Evolutionary conservation across 2,113 vertebrate genomes (phyloP), one percentile per base, ranked within the genome.

Genomic region (Carassius carassius): DNA sequence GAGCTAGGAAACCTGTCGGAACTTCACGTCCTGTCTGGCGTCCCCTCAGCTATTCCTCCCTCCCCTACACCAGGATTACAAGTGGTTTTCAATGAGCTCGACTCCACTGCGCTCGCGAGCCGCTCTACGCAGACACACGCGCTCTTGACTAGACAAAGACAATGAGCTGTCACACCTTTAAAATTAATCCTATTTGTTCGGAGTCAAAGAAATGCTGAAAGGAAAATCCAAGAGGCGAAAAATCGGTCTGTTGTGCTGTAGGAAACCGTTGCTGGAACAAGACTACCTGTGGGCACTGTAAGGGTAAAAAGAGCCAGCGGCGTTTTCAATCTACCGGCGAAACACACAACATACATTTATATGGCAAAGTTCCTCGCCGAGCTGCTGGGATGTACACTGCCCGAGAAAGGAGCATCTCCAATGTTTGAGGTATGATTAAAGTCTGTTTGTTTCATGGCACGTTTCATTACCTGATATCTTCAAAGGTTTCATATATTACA

Each of bases 311-410:
- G 19, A 60, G 56, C 51, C 16, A 32, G 73, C 47, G 19, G 63
- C 65, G 54, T 51, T 29, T 35, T 60, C 77, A 63, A 17, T 35
- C 75, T 44, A 47, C n/a, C 56, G 84, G 82, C 54, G 65, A 54
- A 82, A 84, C 62, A 19, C 74, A 60, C 56, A 86, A 83, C 78
- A 47, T 74, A 72, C 32, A 77, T 49, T 89, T 92, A 60, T 90
- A 96, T 96, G 95, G 95, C 95, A 93, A 97, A 95, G 95, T 96
- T 97, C 93, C 93, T 96, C 78, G 89, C 95, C 21, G 95, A 95
- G 89, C 92, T 96, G 72, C 91, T 96, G 91, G 95, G 94, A 89
- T 96, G 96, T 90, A 91, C 94, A 25, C 88, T 96, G 92, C 94
- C 92, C 81, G 90, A 92, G 89, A 96, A 95, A 88, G 91, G 93